Evolutionary conservation across 2,888 invertebrate species (phyloP), one percentile per base, ranked within the genome.

Genomic region (Mesopsocus fuscifrons): DNA sequence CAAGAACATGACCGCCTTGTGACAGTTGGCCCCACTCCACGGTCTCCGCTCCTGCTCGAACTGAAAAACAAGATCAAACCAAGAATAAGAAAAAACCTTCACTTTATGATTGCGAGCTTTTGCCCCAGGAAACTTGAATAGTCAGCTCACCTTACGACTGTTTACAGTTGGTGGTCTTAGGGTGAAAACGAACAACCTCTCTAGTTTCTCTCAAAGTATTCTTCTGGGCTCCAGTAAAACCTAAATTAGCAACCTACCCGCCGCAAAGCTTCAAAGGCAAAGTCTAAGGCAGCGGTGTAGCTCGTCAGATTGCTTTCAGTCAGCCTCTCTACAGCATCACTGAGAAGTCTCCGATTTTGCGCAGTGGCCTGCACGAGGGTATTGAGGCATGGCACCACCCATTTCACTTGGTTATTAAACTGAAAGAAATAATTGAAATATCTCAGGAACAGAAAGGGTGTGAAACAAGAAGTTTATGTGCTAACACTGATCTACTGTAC

Each of bases 1-100:
- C 49, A 70, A 59, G 38, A 70, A 52, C 59, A 69, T 63, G 32
- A 70, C 61, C 40, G 68, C 57, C 47, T 61, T 59, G 54, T 68
- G 66, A 48, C 69, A 68, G 41, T 61, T 59, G 2, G 66, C 57
- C 3, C 64, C 63, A 15, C 53, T 54, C 42, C 53, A 52, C 2
- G 49, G 44, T 21, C 53, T 47, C 17, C 52, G 48, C 20, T 41
- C 46, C 34, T 48, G 44, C 9, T 48, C 46, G 45, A 54, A 55
- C 52, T 55, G 42, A n/a, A n/a, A n/a, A n/a, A n/a, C n/a, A n/a
- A n/a, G n/a, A n/a, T n/a, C n/a, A n/a, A n/a, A n/a, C n/a, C n/a
- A n/a, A n/a, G n/a, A n/a, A 33, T 26, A 31, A 42, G 31, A 18
- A 2, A 42, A 11, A 31, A 42, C 17, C 2, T n/a, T n/a, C n/a